These are phyloP conservation scores for Drosophila glabriapex DNA, from an alignment of 2,888 invertebrate species.

Conservation along the genomic window DNA sequence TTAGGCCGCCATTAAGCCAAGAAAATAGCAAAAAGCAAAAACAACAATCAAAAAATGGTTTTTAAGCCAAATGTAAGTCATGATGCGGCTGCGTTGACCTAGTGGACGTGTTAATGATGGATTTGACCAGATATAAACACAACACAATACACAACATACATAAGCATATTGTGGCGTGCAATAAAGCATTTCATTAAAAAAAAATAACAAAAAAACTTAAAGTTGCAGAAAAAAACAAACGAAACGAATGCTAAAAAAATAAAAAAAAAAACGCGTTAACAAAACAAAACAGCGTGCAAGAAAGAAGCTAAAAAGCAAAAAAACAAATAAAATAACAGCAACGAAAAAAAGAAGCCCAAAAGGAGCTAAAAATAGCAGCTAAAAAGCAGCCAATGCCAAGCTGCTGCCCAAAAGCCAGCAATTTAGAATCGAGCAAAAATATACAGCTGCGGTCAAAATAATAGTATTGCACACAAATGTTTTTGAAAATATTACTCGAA, in stretches of 20 bases:
- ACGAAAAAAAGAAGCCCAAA: constrained; percentile 40
- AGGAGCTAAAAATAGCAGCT: constrained; percentile 28
- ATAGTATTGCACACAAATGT: background rate
- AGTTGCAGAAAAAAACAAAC: constrained; percentile 51
- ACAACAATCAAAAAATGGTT: constrained; percentile 26
- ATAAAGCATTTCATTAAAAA: constrained; percentile 67
- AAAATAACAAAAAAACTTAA: constrained; percentile 24
- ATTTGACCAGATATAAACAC: constrained; percentile 64
- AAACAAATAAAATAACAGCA: background rate
- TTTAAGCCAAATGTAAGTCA: constrained; percentile 61
- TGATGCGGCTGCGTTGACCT: constrained; percentile 65
- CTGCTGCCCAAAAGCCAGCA: constrained; percentile 7
- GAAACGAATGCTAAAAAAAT: constrained; percentile 21
- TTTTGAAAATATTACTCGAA: background rate
- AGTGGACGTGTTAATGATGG: constrained; percentile 80
- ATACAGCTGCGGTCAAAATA: background rate
- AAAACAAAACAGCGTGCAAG: constrained; percentile 42
- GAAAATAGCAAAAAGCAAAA: constrained; percentile 31
- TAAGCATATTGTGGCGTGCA: constrained; percentile 45
- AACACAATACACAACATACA: constrained; percentile 8
- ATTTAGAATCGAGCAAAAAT: constrained; percentile 42
- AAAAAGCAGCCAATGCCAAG: constrained; percentile 45
- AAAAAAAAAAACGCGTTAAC: constrained; percentile 34
- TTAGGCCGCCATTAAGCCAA: constrained; percentile 50
- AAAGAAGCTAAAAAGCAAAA: constrained; percentile 19